phyloP scores from a whole-genome alignment of 1,140 invertebrate species.

The Papilio polyxenes region DNA sequence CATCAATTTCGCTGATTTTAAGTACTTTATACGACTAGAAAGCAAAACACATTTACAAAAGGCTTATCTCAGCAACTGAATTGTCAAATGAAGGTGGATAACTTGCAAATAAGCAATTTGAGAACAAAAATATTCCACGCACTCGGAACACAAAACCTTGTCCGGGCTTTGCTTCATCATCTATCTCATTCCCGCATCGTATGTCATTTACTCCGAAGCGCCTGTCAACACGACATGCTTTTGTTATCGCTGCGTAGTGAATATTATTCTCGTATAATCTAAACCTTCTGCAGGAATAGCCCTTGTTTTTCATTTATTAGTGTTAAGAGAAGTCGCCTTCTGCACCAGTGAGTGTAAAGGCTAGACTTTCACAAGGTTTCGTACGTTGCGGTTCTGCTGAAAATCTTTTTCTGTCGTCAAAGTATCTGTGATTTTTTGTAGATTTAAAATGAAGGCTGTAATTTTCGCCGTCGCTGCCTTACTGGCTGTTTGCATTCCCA shows the following conservation, averaged over 20 bases:
- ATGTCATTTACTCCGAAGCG: constrained; percentile 54
- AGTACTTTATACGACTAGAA: constrained; percentile 35
- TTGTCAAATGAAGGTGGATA: neutral
- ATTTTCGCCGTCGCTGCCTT: constrained; percentile 61
- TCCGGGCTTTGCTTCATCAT: constrained; percentile 50
- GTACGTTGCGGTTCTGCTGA: constrained; percentile 40
- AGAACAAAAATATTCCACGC: constrained; percentile 61
- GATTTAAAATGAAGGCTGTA: constrained; percentile 78
- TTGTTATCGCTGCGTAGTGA: constrained; percentile 75
- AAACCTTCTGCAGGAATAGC: constrained; percentile 55
- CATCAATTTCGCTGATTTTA: constrained; percentile 45
- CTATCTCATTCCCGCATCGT: constrained; percentile 58
- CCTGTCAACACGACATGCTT: constrained; percentile 71
- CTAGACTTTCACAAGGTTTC: constrained; percentile 68
- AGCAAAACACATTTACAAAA: constrained; percentile 31
- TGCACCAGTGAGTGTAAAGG: constrained; percentile 95
- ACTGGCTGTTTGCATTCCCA: constrained; percentile 66
- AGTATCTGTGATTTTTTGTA: constrained; percentile 75
- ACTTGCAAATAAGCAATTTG: constrained; percentile 37
- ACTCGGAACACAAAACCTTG: constrained; percentile 76
- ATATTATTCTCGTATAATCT: constrained; percentile 67
- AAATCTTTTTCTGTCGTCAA: constrained; percentile 61
- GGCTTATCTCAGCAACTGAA: constrained; percentile 27
- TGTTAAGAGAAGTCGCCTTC: constrained; percentile 84
- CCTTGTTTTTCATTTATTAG: constrained; percentile 61